These are phyloP conservation scores for Saguinus imperator DNA, from an alignment of 2,113 vertebrate genomes.

Conservation along the genomic window DNA sequence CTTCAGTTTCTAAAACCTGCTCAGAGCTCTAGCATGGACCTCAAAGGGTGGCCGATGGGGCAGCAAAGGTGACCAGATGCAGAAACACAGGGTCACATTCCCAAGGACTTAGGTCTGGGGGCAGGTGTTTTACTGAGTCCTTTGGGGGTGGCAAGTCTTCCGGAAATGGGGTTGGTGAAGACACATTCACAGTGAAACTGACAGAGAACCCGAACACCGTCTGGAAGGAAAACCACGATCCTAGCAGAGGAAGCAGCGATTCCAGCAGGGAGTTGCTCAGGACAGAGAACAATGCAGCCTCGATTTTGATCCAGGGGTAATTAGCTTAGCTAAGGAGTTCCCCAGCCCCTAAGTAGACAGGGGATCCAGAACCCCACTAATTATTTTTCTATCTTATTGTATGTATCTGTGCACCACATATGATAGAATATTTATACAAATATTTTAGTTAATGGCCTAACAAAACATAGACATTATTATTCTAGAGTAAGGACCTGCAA, in stretches of 20 bases:
- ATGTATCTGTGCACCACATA: accelerated
- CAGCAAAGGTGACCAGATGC: background rate
- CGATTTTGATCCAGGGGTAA: background rate
- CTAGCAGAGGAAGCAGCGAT: accelerated
- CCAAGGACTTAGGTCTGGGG: background rate
- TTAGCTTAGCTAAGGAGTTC: too few relatives aligned
- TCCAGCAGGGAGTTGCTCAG: background rate
- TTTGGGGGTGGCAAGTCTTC: accelerated
- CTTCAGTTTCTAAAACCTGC: background rate
- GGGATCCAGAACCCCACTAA: background rate
- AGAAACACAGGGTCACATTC: background rate
- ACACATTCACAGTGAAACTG: accelerated
- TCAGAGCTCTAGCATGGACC: background rate
- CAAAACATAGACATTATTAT: accelerated
- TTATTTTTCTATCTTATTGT: background rate
- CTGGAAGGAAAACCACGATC: background rate
- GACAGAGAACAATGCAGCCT: background rate
- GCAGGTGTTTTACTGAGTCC: background rate
- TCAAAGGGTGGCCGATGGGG: background rate
- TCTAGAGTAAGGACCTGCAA: background rate
- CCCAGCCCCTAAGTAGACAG: background rate
- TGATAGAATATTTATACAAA: accelerated
- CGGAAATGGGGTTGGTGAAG: too few relatives aligned
- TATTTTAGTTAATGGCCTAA: background rate
- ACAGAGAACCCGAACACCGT: background rate